These are phyloP conservation scores for Sitobion miscanthi DNA, from an alignment of 1,140 invertebrate species.

Conservation along the genomic window DNA sequence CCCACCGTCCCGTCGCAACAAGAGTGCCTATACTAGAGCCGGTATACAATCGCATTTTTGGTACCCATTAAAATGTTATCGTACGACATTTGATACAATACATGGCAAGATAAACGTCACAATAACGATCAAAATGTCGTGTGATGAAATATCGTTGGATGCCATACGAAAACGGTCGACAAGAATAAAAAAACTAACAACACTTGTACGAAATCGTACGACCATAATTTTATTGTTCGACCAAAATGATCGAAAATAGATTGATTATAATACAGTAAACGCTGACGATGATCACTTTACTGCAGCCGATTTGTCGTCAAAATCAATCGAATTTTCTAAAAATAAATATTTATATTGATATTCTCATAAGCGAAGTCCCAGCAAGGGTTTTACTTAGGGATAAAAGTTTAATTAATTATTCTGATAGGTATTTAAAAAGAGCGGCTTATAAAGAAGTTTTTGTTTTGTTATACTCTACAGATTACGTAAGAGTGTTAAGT, in stretches of 20 bases:
- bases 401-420: background rate
- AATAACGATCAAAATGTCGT: background rate
- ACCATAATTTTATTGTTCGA: background rate
- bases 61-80: background rate
- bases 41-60: no score
- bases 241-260: background rate
- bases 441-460: background rate
- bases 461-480: background rate
- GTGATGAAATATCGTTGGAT: background rate
- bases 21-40: no score
- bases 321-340: background rate
- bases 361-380: background rate
- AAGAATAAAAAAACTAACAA: no score
- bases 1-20: no score
- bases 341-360: background rate
- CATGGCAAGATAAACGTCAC: background rate
- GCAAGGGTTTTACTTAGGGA: background rate
- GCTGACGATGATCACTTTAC: background rate
- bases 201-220: no score
- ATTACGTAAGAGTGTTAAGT: background rate
- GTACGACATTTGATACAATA: background rate
- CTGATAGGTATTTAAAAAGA: constrained; percentile 8
- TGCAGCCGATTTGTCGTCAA: background rate
- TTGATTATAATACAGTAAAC: background rate
- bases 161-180: background rate